Base-by-base conservation (phyloP, 2,888 invertebrate genomes). In the Drosophila recens region DNA sequence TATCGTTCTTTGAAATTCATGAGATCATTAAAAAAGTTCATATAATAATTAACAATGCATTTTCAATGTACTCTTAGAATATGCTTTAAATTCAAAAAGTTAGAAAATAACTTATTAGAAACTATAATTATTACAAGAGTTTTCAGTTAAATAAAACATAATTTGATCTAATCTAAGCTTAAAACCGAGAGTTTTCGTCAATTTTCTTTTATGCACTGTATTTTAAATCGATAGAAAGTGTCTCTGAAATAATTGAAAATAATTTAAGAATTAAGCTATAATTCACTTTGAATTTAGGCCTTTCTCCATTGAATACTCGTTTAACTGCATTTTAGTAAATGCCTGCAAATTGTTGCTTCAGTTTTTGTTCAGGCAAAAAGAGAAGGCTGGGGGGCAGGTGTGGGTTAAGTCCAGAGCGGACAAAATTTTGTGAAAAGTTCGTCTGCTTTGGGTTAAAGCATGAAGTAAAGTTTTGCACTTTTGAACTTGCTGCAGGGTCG, bases 401-500 rank as follows among this genome's bases (percentile, higher is more conserved):
- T n/a, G 74, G 69, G 75, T 64, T 67, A 78, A 70, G 54, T 49
- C 20, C 13, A 34, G 36, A 43, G 51, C 38, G 36, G 13, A 34
- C 30, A 40, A 51, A 27, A 49, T 49, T 38, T 51, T 45, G 64
- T 57, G 61, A 42, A 70, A 75, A 74, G 45, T 67, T 65, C 56
- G 58, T 36, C 54, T 63, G 54, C 23, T 63, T 61, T 72, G 68
- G 79, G 81, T 64, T 84, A 71, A 75, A 74, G 80, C 80, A 75
- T 84, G 72, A 82, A 75, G 52, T 30, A 58, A 75, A 73, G 75
- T 80, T 82, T 78, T 80, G 71, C 85, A 90, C 89, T 88, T 89
- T 89, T 88, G 81, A 90, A 87, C 88, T 89, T 89, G 82, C 80
- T 74, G 72, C 82, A 71, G 75, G 79, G 75, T 74, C 67, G 77